Evolutionary conservation across 2,888 invertebrate species (phyloP), one percentile per base, ranked within the genome.

Genomic region (Andrena haemorrhoa): DNA sequence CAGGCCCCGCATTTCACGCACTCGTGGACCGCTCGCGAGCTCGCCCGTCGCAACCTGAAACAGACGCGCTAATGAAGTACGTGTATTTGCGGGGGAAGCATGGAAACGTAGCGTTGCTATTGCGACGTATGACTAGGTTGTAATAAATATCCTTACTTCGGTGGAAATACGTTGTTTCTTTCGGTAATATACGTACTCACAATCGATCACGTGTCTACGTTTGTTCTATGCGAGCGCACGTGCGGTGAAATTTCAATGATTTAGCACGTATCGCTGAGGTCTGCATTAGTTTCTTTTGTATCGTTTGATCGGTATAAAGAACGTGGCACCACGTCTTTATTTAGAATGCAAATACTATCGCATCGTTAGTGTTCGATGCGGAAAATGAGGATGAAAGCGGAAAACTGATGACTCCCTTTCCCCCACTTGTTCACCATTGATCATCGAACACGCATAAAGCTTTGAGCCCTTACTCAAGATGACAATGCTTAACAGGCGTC

Each of bases 1-100:
- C 85, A 88, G 26, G 90, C 92, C 5, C 88, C 88, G 86, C 93
- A 93, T 35, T 91, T 90, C 53, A 89, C 79, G 85, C 93, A 93
- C 71, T 91, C 86, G 85, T 93, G 91, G 20, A 87, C 81, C 29
- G 83, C 85, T 41, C 91, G 89, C 2, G 83, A 84, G 20, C 88
- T 90, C 8, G 81, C 73, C 71, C 86, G 82, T 49, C 80, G 80
- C 31, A 80, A 84, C 70, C 91, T 92, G 92, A 86, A 92, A 91
- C 83, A 83, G 86, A 79, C 10, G 20, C 2, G 35, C 0, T 2
- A 12, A 75, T 81, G 41, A 81, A 58, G 71, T 49, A 31, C 20
- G 35, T 12, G 20, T 6, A 23, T n/a, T 31, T 16, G 6, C 23
- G 20, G 26, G 8, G 6, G 5, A n/a, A 0, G 20, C 16, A 23